Evolutionary conservation across 2,797 vertebrate species (phyloP).

Genomic region (Acanthurus tractus): DNA sequence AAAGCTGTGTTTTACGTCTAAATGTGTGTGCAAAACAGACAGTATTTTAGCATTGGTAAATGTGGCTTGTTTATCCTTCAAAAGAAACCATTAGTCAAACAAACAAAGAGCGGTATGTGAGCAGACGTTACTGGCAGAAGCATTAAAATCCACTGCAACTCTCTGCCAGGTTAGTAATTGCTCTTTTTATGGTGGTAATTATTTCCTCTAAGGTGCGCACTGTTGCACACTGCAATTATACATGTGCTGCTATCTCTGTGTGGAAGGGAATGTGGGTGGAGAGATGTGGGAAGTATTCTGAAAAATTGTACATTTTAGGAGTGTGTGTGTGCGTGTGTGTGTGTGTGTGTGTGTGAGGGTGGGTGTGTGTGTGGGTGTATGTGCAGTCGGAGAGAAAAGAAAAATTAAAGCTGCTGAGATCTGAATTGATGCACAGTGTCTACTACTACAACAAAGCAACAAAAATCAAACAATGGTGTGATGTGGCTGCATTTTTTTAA

Average conservation of each 20-base stretch:
- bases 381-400: slow-evolving; percentile 55
- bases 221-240: slow-evolving; percentile 90
- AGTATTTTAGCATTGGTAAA: slow-evolving; percentile 68
- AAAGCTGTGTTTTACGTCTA: slow-evolving; percentile 60
- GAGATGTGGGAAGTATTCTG: slow-evolving; percentile 69
- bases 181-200: slow-evolving; percentile 90
- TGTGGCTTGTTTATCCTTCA: slow-evolving; percentile 81
- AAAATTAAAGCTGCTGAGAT: slow-evolving; percentile 59
- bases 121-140: slow-evolving; percentile 80
- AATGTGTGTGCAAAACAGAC: slow-evolving; percentile 71
- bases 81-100: slow-evolving; percentile 84
- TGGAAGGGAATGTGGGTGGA: slow-evolving; percentile 73
- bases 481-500: slow-evolving; percentile 29
- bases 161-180: slow-evolving; percentile 90
- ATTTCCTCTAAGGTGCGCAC: slow-evolving; percentile 89
- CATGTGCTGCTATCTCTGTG: slow-evolving; percentile 80
- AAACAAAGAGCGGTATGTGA: slow-evolving; percentile 83
- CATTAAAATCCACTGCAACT: slow-evolving; percentile 84
- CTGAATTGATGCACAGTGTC: slow-evolving; percentile 66
- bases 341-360: slow-evolving; percentile 9
- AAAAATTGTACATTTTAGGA: slow-evolving; percentile 51
- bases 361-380: slow-evolving; percentile 28
- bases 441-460: slow-evolving; percentile 54
- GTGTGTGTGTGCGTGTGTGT: slow-evolving; percentile 6
- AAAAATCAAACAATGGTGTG: slow-evolving; percentile 54